Conservation (phyloP, 2,797 vertebrate species). For the Morus bassanus region DNA sequence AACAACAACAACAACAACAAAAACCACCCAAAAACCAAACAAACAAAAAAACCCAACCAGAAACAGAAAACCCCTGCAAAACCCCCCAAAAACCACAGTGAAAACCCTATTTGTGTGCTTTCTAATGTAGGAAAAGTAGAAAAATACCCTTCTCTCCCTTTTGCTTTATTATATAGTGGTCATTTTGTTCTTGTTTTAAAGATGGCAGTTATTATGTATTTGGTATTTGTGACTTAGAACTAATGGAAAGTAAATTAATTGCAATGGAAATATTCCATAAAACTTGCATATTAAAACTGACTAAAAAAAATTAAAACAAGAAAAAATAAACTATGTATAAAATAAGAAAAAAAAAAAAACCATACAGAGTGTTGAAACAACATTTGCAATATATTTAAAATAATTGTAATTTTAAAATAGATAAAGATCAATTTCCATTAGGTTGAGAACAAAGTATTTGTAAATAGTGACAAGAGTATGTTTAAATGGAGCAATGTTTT, state of each 20-base stretch:
- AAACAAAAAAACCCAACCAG: too few relatives aligned
- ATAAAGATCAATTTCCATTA: conserved; percentile 68
- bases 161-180: neutral
- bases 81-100: neutral
- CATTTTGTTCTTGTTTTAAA: conserved; percentile 12
- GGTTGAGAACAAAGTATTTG: conserved; percentile 68
- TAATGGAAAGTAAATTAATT: conserved; percentile 38
- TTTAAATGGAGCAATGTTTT: conserved; percentile 59
- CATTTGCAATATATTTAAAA: conserved; percentile 35
- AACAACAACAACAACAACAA: neutral
- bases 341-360: conserved; percentile 25
- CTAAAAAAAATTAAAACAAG: conserved; percentile 16
- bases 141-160: neutral
- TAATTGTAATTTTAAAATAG: conserved; percentile 48
- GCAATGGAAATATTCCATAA: conserved; percentile 26
- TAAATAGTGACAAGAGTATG: conserved; percentile 45
- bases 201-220: neutral
- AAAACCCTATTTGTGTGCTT: neutral
- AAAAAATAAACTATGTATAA: conserved; percentile 28
- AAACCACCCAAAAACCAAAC: too few relatives aligned
- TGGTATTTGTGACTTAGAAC: conserved; percentile 24
- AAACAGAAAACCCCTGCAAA: too few relatives aligned
- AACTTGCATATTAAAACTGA: conserved; percentile 35
- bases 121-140: neutral
- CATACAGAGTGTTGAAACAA: neutral